A percentile compares a stretch with the other conserved stretches of the same genome.
These are phyloP conservation scores for Drosophila funebris DNA, from an alignment of 1,140 invertebrate genomes.

Conservation along the genomic window DNA sequence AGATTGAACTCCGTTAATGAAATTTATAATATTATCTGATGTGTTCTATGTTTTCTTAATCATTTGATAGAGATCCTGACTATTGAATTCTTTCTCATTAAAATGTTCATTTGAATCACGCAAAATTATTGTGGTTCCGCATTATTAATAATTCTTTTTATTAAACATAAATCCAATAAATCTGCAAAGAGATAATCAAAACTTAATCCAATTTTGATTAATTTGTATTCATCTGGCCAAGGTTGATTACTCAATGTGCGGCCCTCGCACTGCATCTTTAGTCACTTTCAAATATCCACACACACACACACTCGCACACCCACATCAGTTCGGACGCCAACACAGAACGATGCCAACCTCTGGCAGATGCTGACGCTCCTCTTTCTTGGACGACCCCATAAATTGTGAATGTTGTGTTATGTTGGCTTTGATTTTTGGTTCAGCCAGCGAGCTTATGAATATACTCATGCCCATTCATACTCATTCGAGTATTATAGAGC, in stretches of 20 bases:
- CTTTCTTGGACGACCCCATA: constrained; percentile 33
- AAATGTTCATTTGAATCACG: too few species aligned
- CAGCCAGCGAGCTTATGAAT: neutral
- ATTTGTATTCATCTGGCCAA: constrained; percentile 5
- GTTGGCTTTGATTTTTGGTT: constrained; percentile 33
- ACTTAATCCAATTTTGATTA: constrained; percentile 17
- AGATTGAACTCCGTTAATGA: too few species aligned
- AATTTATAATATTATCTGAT: too few species aligned
- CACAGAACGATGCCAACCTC: constrained; percentile 21
- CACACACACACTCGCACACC: constrained; percentile 17
- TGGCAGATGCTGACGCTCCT: constrained; percentile 31
- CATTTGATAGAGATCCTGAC: too few species aligned
- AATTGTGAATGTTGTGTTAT: constrained; percentile 28
- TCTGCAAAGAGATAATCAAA: neutral
- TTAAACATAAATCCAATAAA: neutral
- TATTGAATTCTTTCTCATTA: too few species aligned
- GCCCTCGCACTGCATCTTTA: constrained; percentile 32
- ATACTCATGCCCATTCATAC: neutral
- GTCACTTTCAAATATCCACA: neutral
- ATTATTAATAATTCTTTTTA: neutral
- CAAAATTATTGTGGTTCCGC: neutral
- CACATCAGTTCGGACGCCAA: constrained; percentile 17
- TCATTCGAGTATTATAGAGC: constrained; percentile 9
- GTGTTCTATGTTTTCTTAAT: too few species aligned
- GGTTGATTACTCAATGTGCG: constrained; percentile 17